Evolutionary conservation across 2,113 vertebrate species (phyloP).

Genomic region (Seriola aureovittata): DNA sequence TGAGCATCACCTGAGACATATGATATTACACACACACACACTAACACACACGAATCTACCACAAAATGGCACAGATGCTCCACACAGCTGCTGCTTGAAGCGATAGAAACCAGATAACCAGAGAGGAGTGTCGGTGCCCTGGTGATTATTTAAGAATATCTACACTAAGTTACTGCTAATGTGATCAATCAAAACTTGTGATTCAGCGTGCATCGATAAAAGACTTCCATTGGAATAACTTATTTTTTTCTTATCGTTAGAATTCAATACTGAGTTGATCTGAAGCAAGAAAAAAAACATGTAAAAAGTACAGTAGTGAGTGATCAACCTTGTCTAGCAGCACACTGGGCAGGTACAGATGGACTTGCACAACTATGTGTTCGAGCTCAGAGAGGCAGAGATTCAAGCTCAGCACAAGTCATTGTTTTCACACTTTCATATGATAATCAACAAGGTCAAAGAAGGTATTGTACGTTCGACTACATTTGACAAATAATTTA

Average conservation of each 20-base stretch:
- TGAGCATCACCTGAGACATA: conserved; percentile 55
- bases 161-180: neutral
- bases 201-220: neutral
- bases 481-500: neutral
- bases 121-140: neutral
- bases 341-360: conserved; percentile 6
- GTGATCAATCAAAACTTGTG: neutral
- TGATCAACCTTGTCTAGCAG: neutral
- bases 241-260: too few species aligned
- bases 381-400: neutral
- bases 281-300: neutral
- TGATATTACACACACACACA: conserved; percentile 3
- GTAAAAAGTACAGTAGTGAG: neutral
- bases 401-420: neutral
- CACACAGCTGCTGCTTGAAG: conserved; percentile 31
- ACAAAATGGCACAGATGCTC: conserved; percentile 19
- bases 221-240: too few species aligned
- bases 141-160: neutral
- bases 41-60: conserved; percentile 7
- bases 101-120: neutral
- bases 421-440: conserved; percentile 10
- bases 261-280: neutral
- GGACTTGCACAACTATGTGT: conserved; percentile 7
- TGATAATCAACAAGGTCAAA: neutral
- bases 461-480: neutral